Evolutionary conservation across 2,888 invertebrate genomes (phyloP), one percentile per base, ranked within the genome.

Genomic region (Endomychus coccineus): DNA sequence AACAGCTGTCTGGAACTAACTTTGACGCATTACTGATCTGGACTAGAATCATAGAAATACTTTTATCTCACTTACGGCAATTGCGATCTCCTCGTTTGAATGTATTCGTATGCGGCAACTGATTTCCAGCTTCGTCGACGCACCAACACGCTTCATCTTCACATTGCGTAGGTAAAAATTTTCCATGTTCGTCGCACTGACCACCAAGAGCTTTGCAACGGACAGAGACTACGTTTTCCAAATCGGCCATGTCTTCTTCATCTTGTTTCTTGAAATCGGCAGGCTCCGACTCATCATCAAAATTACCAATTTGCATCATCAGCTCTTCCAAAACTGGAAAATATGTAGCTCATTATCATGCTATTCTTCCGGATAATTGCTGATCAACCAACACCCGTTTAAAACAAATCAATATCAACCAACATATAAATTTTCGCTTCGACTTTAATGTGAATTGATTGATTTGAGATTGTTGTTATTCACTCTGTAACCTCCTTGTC

Each of bases 41-140:
- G n/a, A n/a, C n/a, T n/a, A n/a, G n/a, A n/a, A n/a, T n/a, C n/a
- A n/a, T n/a, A n/a, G n/a, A n/a, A n/a, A n/a, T n/a, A n/a, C n/a
- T n/a, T n/a, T n/a, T n/a, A n/a, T n/a, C 12, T 34, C 34, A 67
- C 73, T 69, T 66, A 61, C 71, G 52, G 54, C 81, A 82, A 28
- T 69, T 66, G 28, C 68, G 69, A 29, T 74, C 71, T 17, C 77
- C 79, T 54, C 65, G 69, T 10, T 66, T 59, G 53, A 81, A 81
- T 5, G 77, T 73, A 42, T 73, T 73, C 0, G 77, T 73, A 9
- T 74, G 70, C 7, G 74, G 69, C 13, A 82, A 54, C 52, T 80
- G 80, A 56, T 81, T 81, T 16, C 83, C 83, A 1, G 86, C 86
- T 40, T 86, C 86, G 61, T 89, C 87, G 2, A 88, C 87, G 60